Evolutionary conservation across 2,888 invertebrate genomes (phyloP).

Genomic region (Aplocera efformata): DNA sequence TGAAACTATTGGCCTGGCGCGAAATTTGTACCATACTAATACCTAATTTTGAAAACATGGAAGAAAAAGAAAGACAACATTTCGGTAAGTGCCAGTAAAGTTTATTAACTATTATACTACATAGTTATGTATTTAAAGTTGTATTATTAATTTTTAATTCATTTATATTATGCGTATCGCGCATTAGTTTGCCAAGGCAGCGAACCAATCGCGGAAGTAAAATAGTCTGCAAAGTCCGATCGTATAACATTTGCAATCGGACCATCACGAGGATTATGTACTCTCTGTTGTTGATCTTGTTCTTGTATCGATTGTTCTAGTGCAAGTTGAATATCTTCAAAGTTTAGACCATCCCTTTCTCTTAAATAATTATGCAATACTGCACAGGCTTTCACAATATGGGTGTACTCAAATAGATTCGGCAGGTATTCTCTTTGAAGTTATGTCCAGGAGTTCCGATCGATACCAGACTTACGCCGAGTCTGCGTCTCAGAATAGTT

Average conservation of each 20-base stretch:
- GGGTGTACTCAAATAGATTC: not conserved
- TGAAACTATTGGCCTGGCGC: constrained; percentile 12
- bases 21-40: constrained; percentile 10
- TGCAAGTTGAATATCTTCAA: not conserved
- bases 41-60: constrained; percentile 14
- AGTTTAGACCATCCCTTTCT: constrained; percentile 2
- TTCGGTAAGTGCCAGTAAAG: constrained; percentile 3
- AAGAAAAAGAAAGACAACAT: constrained; percentile 9
- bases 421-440: constrained; percentile 4
- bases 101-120: constrained; percentile 6
- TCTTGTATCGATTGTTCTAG: not conserved
- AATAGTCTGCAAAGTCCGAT: constrained; percentile 8
- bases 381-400: constrained; percentile 10
- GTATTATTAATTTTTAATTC: constrained; percentile 7
- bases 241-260: constrained; percentile 1
- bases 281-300: not conserved
- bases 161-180: constrained; percentile 4
- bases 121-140: constrained; percentile 6
- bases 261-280: not conserved
- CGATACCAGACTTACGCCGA: constrained; percentile 7
- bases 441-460: constrained; percentile 12
- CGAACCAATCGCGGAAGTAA: constrained; percentile 2
- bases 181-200: constrained; percentile 5
- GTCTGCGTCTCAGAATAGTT: constrained; percentile 1
- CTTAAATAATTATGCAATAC: constrained; percentile 14